Percentiles rank a stretch among this genome's conserved stretches.
Evolutionary conservation across 2,113 vertebrate genomes (phyloP).

Genomic region (Danionella cerebrum): DNA sequence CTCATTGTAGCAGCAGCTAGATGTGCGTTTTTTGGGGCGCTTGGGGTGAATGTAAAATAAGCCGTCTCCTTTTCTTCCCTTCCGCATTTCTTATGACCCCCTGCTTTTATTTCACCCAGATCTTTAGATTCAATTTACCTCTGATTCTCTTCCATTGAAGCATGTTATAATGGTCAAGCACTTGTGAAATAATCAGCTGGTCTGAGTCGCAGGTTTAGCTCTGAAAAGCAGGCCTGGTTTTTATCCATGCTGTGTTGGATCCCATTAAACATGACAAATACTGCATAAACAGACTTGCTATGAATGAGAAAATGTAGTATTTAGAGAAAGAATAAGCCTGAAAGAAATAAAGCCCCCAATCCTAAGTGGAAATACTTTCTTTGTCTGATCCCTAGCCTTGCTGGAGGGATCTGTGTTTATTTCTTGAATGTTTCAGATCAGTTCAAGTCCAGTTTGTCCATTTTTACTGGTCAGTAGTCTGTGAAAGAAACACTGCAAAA

Average conservation of each 20-base stretch:
- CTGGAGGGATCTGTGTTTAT: background rate
- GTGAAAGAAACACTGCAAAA: slow-evolving; percentile 25
- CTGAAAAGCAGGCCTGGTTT: slow-evolving; percentile 22
- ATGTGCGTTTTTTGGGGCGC: slow-evolving; percentile 27
- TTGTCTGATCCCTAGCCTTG: slow-evolving; percentile 15
- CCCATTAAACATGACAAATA: slow-evolving; percentile 25
- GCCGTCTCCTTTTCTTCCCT: slow-evolving; percentile 21
- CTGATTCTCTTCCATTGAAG: slow-evolving; percentile 15
- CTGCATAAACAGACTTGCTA: slow-evolving; percentile 18
- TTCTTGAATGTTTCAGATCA: slow-evolving; percentile 24
- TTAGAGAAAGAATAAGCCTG: slow-evolving; percentile 12
- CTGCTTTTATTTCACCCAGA: slow-evolving; percentile 28
- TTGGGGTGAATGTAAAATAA: slow-evolving; percentile 32
- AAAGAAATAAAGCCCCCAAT: background rate
- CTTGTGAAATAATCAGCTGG: slow-evolving; percentile 28
- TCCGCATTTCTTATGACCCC: slow-evolving; percentile 21
- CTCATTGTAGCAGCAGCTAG: slow-evolving; percentile 27
- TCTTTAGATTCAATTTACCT: slow-evolving; percentile 30
- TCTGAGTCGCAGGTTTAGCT: slow-evolving; percentile 14
- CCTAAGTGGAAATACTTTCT: background rate
- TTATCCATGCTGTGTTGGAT: slow-evolving; percentile 17
- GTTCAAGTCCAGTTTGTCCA: slow-evolving; percentile 19
- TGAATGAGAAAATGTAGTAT: slow-evolving; percentile 1
- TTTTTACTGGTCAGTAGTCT: slow-evolving; percentile 28
- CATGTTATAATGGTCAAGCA: slow-evolving; percentile 34